These are phyloP conservation scores for Magallana nippona DNA, from an alignment of 2,888 invertebrate genomes.

Conservation along the genomic window DNA sequence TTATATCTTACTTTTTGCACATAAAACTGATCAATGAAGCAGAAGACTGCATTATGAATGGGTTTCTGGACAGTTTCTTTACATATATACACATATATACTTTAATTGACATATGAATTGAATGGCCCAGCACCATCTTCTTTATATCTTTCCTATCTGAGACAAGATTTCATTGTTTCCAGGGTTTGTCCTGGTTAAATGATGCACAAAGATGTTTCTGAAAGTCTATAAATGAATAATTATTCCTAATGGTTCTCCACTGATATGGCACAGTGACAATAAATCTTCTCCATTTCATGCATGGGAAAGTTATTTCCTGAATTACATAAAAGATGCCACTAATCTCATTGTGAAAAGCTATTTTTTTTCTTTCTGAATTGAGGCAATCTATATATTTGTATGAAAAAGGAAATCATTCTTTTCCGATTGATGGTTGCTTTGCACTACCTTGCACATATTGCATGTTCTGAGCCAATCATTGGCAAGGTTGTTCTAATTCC, in stretches of 20 bases:
- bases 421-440: constrained; percentile 16
- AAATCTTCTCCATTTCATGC: not conserved
- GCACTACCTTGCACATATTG: not conserved
- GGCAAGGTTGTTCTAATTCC: constrained; percentile 17
- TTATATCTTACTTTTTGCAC: not conserved
- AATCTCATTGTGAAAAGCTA: constrained; percentile 1
- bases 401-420: not conserved
- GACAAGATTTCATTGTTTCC: too few species aligned
- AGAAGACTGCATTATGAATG: not conserved
- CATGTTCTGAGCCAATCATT: constrained; percentile 3
- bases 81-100: not conserved
- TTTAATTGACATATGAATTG: too few species aligned
- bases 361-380: not conserved
- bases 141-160: too few species aligned
- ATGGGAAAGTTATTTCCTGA: not conserved
- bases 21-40: not conserved
- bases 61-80: not conserved
- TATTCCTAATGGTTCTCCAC: too few species aligned
- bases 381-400: not conserved
- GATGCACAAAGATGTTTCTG: too few species aligned
- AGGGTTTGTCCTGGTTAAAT: too few species aligned
- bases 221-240: too few species aligned
- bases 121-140: not conserved
- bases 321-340: not conserved
- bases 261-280: not conserved